Conservation (phyloP, 2,888 invertebrate species). For the Torymus auratus region DNA sequence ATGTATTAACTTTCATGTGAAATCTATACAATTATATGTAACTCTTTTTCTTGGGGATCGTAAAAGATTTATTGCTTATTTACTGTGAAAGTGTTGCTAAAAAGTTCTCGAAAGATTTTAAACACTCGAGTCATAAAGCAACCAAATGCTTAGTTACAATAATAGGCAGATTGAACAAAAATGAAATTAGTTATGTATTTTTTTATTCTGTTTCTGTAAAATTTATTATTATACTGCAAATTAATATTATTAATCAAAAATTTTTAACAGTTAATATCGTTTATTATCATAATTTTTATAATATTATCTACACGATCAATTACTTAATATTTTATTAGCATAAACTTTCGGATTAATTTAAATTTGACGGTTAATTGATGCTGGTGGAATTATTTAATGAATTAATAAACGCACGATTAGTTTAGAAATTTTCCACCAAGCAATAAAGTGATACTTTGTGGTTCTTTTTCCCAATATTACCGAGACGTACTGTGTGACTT, state of each 20-base stretch:
- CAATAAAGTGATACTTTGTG: conserved; percentile 18
- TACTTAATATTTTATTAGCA: conserved; percentile 17
- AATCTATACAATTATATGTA: conserved; percentile 8
- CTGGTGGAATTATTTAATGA: conserved; percentile 2
- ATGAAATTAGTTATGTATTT: no score
- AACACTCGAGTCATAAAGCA: no score
- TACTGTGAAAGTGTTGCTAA: conserved; percentile 19
- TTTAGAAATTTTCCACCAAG: conserved; percentile 23
- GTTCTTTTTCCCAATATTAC: neutral
- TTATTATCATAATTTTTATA: conserved; percentile 30
- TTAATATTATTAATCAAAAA: neutral
- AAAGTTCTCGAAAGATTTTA: no score
- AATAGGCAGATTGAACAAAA: no score
- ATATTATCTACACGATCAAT: conserved; percentile 36
- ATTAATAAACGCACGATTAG: conserved; percentile 19
- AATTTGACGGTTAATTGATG: neutral
- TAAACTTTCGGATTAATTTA: conserved; percentile 1
- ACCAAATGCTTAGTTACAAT: no score
- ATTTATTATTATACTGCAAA: conserved; percentile 11
- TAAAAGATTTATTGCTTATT: conserved; percentile 23
- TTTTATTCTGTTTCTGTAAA: conserved; percentile 18
- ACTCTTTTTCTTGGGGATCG: conserved; percentile 25
- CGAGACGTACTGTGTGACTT: conserved; percentile 1
- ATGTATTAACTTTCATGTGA: neutral
- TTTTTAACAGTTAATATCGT: conserved; percentile 1